Conservation (phyloP, 2,888 invertebrate genomes). For the Melinopterus prodromus region DNA sequence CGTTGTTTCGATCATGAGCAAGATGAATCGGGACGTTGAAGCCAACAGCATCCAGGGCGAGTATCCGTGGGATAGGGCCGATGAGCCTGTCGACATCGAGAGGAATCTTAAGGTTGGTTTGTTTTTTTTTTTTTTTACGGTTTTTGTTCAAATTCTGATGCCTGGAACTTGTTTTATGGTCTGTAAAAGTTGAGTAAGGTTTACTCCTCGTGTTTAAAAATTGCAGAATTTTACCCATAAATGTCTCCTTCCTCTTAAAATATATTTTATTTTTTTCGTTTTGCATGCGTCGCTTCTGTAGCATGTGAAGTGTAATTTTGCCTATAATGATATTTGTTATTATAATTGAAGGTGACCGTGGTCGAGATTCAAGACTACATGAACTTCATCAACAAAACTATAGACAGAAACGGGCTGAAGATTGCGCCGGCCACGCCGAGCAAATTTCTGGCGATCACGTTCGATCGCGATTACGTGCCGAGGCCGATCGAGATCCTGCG, state of each 20-base stretch:
- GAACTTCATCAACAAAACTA: constrained; percentile 63
- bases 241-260: too few relatives aligned
- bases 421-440: constrained; percentile 39
- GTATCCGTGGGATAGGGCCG: constrained; percentile 62
- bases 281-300: too few relatives aligned
- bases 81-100: constrained; percentile 76
- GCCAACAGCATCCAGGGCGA: constrained; percentile 60
- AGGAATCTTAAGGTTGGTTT: constrained; percentile 55
- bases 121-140: neutral
- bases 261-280: too few relatives aligned
- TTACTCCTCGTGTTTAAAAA: too few relatives aligned
- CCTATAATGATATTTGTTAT: too few relatives aligned
- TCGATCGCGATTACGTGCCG: constrained; percentile 47
- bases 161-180: neutral
- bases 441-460: constrained; percentile 48
- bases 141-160: too few relatives aligned
- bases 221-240: too few relatives aligned
- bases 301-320: too few relatives aligned
- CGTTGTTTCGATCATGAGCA: constrained; percentile 53
- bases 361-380: constrained; percentile 77
- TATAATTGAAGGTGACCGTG: constrained; percentile 63
- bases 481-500: constrained; percentile 42
- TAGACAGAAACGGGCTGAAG: constrained; percentile 36
- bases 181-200: too few relatives aligned
- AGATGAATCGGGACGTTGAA: constrained; percentile 55